Evolutionary conservation across 2,797 vertebrate genomes (phyloP).

Genomic region (Smutsia temminckii): DNA sequence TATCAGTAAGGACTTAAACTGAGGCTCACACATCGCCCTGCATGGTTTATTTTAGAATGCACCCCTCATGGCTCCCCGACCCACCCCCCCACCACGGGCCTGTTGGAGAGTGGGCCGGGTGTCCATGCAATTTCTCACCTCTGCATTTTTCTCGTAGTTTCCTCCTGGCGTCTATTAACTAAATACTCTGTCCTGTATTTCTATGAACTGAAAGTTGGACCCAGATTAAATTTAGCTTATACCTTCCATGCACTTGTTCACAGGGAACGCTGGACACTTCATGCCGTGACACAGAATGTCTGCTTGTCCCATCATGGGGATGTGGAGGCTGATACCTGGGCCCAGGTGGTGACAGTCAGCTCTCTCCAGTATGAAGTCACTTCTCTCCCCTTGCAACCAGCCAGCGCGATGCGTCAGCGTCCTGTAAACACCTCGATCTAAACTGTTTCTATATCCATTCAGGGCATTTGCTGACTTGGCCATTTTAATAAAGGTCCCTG

Average conservation of each 20-base stretch:
- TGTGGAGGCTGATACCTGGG: rapidly evolving
- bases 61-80: rapidly evolving
- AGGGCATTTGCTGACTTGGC: neutral
- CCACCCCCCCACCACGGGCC: rapidly evolving
- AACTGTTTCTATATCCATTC: too few relatives aligned
- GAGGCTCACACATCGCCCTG: rapidly evolving
- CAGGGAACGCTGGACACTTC: neutral
- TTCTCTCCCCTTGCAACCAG: neutral
- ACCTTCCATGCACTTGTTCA: too few relatives aligned
- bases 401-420: rapidly evolving
- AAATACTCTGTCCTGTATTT: rapidly evolving
- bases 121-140: neutral
- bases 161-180: neutral
- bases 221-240: neutral
- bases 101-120: rapidly evolving
- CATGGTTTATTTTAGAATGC: neutral
- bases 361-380: neutral
- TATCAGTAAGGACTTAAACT: neutral
- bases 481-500: neutral
- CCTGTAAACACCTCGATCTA: neutral
- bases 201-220: neutral
- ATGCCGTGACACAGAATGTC: rapidly evolving
- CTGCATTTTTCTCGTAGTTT: neutral
- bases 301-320: neutral
- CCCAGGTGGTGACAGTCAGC: rapidly evolving